Base-by-base conservation (phyloP, 2,888 invertebrate species). In the Pachycephus smyrnensis region DNA sequence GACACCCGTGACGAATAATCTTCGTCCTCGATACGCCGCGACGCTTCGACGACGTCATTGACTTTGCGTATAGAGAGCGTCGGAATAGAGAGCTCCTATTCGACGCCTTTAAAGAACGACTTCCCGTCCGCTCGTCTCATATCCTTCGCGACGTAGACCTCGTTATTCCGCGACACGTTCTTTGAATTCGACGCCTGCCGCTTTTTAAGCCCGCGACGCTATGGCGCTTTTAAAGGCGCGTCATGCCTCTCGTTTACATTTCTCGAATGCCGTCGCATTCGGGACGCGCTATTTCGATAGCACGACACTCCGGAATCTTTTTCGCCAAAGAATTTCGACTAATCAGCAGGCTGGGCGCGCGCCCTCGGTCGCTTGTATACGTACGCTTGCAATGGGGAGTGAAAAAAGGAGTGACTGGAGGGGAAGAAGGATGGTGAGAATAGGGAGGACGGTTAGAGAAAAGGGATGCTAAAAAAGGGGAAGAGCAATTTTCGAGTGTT, bases 311-410 rank as follows among this genome's bases (percentile, higher is more conserved):
- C 71, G 71, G 71, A 30, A 71, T 71, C 71, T 71, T 71, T 55
- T 71, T 23, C 31, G 71, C 30, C 6, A 31, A 78, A 78, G 80
- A 78, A 80, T 78, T 78, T 78, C 78, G 80, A 78, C 76, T 78
- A 80, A 78, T 80, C 80, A 69, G 76, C 78, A 80, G 78, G 76
- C 80, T 33, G 32, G 75, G 80, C 80, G 76, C 80, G 80, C 76
- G 76, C 68, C 76, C 68, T n/a, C 74, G 31, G 77, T 76, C 80
- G 77, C 77, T 55, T 23, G 55, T 55, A 23, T 55, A 55, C 55
- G 23, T 55, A 11, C 23, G 76, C 74, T 68, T 69, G 69, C 55
- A 55, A 23, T 23, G 23, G 55, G 23, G 23, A 23, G 2, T 23
- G 80, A 80, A 80, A 77, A 77, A 80, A 76, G 76, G 76, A 77